Conservation (phyloP, 2,797 vertebrate genomes). For the Echiichthys vipera region DNA sequence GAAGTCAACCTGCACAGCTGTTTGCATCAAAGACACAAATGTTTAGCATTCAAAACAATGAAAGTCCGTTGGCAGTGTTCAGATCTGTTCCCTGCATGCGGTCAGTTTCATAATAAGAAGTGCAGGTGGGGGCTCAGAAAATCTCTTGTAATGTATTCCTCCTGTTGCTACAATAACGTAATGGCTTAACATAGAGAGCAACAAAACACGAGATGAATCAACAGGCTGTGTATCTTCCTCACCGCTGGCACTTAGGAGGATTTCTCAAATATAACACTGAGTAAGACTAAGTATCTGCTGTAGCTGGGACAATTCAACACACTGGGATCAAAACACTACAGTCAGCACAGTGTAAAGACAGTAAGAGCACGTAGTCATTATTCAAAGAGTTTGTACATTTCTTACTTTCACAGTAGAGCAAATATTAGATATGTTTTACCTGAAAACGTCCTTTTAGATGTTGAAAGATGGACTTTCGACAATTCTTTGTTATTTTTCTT, state of each 20-base stretch:
- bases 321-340: background rate
- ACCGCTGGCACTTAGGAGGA: constrained; percentile 2
- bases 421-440: constrained; percentile 21
- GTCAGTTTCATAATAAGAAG: background rate
- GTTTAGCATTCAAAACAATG: background rate
- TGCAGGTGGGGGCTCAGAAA: background rate
- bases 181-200: background rate
- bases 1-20: background rate
- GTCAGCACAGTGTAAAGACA: constrained; percentile 4
- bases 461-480: background rate
- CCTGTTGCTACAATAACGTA: background rate
- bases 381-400: background rate
- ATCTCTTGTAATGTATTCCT: background rate
- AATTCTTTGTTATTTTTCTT: background rate
- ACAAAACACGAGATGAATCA: constrained; percentile 17
- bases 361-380: background rate
- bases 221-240: constrained; percentile 8
- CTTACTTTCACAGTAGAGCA: background rate
- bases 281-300: background rate
- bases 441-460: constrained; percentile 1
- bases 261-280: background rate
- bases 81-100: background rate
- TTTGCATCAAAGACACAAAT: constrained; percentile 26
- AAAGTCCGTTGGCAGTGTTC: background rate
- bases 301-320: constrained; percentile 1